Base-by-base conservation (phyloP, 2,113 vertebrate genomes). In the Camelus dromedarius region DNA sequence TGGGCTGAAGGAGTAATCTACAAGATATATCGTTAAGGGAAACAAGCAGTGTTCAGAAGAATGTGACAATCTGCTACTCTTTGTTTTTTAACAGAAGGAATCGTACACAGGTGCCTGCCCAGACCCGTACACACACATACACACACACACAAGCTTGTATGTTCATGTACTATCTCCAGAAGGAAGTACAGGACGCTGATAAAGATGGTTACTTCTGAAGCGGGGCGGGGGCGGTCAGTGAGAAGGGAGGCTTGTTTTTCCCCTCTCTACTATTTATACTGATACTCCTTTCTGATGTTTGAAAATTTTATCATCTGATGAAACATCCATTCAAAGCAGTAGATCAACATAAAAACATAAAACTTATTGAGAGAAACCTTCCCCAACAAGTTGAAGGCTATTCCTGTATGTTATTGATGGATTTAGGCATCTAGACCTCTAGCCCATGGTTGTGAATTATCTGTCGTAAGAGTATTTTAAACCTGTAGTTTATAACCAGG, bases 401-500 rank as follows among this genome's bases (percentile, higher is more conserved):
- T 46, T 93, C 67, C 6, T 66, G 3, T 86, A 70, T 87, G 80
- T 82, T 93, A 90, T 92, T 93, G 94, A 8, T 72, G 90, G 50
- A 60, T 85, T 58, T 26, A 92, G n/a, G 46, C 48, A 18, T 20
- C 38, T 42, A 26, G 69, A 48, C 52, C 14, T 79, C 50, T 93
- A 50, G 56, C 16, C 89, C 73, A 26, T 76, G 26, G 69, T 82
- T 73, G 48, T 90, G 64, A 92, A 67, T 93, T 96, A 83, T 50
- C 81, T 13, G n/a, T 91, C 50, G 8, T 81, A 84, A 77, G 58
- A 95, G 28, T 67, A 85, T 89, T 76, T 96, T 76, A 75, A 95
- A 77, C 76, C 80, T 66, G 15, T 89, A 62, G 46, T 84, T 95
- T 75, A 95, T 92, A 96, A 77, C 62, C 86, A 96, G 87, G 92